These are phyloP conservation scores for Geodia barretti DNA, from an alignment of 37 sponge, comb jelly and placozoan species.

Conservation along the genomic window DNA sequence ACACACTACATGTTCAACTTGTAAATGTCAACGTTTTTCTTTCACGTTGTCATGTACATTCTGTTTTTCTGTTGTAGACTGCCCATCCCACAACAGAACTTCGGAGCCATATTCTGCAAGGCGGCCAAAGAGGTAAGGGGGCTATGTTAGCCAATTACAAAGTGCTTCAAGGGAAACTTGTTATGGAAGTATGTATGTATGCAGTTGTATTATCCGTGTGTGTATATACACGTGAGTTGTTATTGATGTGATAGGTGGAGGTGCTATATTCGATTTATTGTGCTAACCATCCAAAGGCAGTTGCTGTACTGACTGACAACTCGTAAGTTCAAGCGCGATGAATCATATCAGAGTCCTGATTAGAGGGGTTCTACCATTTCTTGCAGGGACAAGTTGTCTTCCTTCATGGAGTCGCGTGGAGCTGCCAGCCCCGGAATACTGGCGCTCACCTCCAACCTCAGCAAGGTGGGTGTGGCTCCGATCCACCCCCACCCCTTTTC, in stretches of 20 bases:
- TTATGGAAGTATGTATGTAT: slow-evolving; percentile 28
- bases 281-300: slow-evolving; percentile 87
- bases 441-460: slow-evolving; percentile 77
- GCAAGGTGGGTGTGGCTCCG: slow-evolving; percentile 63
- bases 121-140: slow-evolving; percentile 41
- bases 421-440: slow-evolving; percentile 86
- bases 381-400: slow-evolving; percentile 78
- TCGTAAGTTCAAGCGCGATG: slow-evolving; percentile 53
- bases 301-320: slow-evolving; percentile 91
- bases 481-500: background rate
- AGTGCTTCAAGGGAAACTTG: background rate
- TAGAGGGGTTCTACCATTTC: background rate
- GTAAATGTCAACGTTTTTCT: no score
- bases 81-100: slow-evolving; percentile 53
- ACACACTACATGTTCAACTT: no score
- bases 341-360: background rate
- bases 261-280: slow-evolving; percentile 66
- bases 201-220: background rate
- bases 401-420: slow-evolving; percentile 89
- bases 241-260: slow-evolving; percentile 57
- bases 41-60: background rate
- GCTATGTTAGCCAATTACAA: background rate
- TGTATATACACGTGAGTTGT: background rate
- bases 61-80: slow-evolving; percentile 12
- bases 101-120: slow-evolving; percentile 55